Evolutionary conservation across 1,140 invertebrate species (phyloP).

Genomic region (Vanessa atalanta): DNA sequence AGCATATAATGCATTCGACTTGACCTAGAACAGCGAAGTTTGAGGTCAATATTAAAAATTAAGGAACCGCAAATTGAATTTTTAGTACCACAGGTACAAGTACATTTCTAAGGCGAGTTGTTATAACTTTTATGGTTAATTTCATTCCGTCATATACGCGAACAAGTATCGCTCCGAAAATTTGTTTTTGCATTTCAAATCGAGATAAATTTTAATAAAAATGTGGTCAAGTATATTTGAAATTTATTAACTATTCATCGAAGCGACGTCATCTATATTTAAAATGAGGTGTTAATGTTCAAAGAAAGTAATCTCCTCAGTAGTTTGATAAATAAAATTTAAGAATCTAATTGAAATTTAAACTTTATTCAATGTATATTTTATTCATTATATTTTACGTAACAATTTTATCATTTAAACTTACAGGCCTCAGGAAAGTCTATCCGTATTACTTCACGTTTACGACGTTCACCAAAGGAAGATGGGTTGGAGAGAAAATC

Average conservation of each 20-base stretch:
- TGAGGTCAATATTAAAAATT: constrained; percentile 27
- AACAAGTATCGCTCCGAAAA: neutral
- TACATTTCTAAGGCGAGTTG: constrained; percentile 16
- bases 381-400: neutral
- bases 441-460: constrained; percentile 99
- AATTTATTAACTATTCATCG: no score
- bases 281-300: no score
- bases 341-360: no score
- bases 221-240: no score
- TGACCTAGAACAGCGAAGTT: constrained; percentile 1
- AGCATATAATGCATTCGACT: constrained; percentile 6
- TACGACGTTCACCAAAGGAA: constrained; percentile 97
- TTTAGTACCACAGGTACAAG: constrained; percentile 13
- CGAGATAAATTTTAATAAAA: no score
- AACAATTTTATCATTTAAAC: constrained; percentile 25
- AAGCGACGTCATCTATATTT: no score
- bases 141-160: neutral
- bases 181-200: no score
- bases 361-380: no score
- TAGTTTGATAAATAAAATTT: no score
- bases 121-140: neutral
- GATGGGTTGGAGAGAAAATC: constrained; percentile 97
- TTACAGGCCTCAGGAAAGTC: constrained; percentile 96
- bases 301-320: no score
- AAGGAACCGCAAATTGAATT: constrained; percentile 25